Evolutionary conservation across 2,888 invertebrate genomes (phyloP), one percentile per base, ranked within the genome.

Genomic region (Dioctria linearis): DNA sequence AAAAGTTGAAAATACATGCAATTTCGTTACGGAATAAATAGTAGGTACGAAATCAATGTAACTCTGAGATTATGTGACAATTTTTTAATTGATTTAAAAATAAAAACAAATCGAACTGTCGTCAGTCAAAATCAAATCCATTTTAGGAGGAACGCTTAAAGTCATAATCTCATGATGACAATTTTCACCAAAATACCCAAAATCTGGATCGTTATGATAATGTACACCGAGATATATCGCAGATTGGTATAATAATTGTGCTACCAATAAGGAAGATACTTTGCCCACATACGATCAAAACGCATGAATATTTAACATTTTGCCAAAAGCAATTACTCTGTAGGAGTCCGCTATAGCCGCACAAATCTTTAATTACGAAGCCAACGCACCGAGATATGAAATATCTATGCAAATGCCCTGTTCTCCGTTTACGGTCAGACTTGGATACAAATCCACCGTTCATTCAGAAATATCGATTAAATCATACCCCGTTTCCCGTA

Each of bases 391-490:
- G 54, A 11, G 11, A 11, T 54, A 54, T 11, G 6, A 54, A 54
- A 54, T 46, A 54, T 54, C 54, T 54, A 54, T 54, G 54, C 54
- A 54, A 54, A 54, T 54, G 54, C 11, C 54, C 54, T 54, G 54
- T n/a, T 54, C 49, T 54, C 54, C 11, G 11, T 54, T 54, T 54
- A 54, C 54, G 54, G 54, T 54, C 54, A n/a, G 54, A n/a, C 11
- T 9, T 8, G 6, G 54, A 54, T 63, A 61, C 39, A 63, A 9
- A 63, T 63, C 63, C 11, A 63, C 39, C 63, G 13, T 40, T 40
- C 63, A 63, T 63, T 63, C 63, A 63, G 5, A 63, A 63, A 63
- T 63, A 63, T 63, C 13, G 63, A 63, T 63, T 63, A 63, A 40
- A 63, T 63, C 63, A 63, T 63, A 9, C 63, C 25, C 25, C 11